These are phyloP conservation scores for Notospermus geniculatus DNA, from an alignment of 1,140 invertebrate genomes.

Conservation along the genomic window DNA sequence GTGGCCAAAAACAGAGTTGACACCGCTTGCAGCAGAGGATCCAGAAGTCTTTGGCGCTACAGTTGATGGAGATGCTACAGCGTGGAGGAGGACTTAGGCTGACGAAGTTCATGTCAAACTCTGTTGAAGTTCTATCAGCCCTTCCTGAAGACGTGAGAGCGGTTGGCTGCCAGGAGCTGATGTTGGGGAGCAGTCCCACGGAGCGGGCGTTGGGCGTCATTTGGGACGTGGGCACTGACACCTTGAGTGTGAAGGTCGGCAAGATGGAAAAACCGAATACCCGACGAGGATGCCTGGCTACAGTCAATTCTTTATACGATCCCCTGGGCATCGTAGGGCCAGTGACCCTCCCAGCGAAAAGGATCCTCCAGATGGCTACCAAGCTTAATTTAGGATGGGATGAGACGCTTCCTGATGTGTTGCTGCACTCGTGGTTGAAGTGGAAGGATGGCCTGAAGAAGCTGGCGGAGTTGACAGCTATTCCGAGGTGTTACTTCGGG, in stretches of 20 bases:
- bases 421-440: background rate
- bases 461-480: background rate
- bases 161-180: background rate
- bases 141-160: background rate
- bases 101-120: conserved; percentile 1
- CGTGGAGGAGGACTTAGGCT: background rate
- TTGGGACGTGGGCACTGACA: background rate
- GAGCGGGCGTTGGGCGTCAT: background rate
- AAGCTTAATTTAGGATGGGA: conserved; percentile 6
- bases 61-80: too few species aligned
- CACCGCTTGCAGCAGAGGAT: too few species aligned
- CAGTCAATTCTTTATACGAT: background rate
- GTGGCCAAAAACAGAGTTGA: too few species aligned
- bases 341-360: background rate
- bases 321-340: background rate
- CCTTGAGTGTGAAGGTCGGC: background rate
- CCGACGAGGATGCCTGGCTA: background rate
- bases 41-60: too few species aligned
- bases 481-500: background rate
- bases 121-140: background rate
- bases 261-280: background rate
- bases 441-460: conserved; percentile 3
- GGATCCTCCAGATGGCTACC: background rate
- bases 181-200: background rate
- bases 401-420: background rate